A percentile compares a stretch with the other conserved stretches of the same genome.
phyloP scores from a whole-genome alignment of 1,140 invertebrate genomes.

The Oscheius sp. region DNA sequence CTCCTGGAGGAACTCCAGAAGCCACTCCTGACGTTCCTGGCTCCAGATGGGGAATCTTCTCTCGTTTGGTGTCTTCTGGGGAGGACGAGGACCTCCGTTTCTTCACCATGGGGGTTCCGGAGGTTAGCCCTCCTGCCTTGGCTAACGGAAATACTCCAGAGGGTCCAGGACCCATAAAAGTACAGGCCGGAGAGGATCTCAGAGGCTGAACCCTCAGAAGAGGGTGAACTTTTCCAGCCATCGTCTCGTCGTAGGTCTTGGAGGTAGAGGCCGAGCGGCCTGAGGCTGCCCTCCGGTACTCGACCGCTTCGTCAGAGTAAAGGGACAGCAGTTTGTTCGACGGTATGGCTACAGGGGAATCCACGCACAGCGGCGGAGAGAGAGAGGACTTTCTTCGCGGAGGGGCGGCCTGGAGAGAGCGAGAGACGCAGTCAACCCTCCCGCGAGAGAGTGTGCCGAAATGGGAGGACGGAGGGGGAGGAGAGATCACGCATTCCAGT shows the following conservation, averaged over 20 bases:
- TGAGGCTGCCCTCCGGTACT: not conserved
- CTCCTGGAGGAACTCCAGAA: not conserved
- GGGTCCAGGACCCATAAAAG: not conserved
- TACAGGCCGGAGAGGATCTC: not conserved
- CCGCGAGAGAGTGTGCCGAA: not conserved
- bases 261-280: not conserved
- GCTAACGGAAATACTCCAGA: conserved; percentile 25
- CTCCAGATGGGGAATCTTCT: conserved; percentile 23
- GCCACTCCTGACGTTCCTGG: not conserved
- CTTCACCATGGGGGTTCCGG: conserved; percentile 16
- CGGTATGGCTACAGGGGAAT: conserved; percentile 1
- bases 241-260: conserved; percentile 1
- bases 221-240: not conserved
- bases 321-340: conserved; percentile 14
- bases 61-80: conserved; percentile 20
- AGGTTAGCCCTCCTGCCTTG: not conserved
- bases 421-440: not conserved
- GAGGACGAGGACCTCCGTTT: conserved; percentile 22
- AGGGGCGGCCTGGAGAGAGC: not conserved
- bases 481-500: not conserved
- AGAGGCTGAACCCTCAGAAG: not conserved
- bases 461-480: not conserved
- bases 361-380: not conserved
- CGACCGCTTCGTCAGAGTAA: not conserved
- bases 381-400: not conserved